A percentile compares a stretch with the other conserved stretches of the same genome.
Evolutionary conservation across 2,113 vertebrate genomes (phyloP).

Genomic region (Cacatua alba): DNA sequence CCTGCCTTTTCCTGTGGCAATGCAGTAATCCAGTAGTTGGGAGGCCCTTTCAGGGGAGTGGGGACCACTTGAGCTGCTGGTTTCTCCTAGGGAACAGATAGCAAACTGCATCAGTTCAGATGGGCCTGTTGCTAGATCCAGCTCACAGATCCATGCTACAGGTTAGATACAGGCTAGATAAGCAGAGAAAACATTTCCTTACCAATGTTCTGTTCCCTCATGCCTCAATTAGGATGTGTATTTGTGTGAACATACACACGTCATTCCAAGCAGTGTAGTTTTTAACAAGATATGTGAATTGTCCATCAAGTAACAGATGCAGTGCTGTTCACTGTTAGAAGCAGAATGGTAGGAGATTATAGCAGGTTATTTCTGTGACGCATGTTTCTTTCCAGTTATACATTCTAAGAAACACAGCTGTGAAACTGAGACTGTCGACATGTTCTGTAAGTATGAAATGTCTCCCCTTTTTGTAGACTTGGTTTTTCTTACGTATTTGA

Average conservation of each 20-base stretch:
- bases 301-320: neutral
- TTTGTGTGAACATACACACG: fast-evolving
- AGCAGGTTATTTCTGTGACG: neutral
- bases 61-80: fast-evolving
- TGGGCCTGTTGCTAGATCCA: neutral
- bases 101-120: neutral
- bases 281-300: fast-evolving
- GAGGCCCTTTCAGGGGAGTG: neutral
- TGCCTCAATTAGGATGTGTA: neutral
- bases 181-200: neutral
- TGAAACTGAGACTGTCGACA: neutral
- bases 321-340: neutral
- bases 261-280: neutral
- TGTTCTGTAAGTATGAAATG: neutral
- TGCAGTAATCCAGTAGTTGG: neutral
- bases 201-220: neutral
- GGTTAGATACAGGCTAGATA: neutral
- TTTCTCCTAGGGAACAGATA: neutral
- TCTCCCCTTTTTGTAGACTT: neutral
- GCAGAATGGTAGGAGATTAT: neutral
- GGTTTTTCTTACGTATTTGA: neutral
- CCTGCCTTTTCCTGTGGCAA: fast-evolving
- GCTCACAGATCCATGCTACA: neutral
- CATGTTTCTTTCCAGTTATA: neutral
- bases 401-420: neutral